phyloP scores from a whole-genome alignment of 2,888 invertebrate species.

The Himalopsyche anomala region DNA sequence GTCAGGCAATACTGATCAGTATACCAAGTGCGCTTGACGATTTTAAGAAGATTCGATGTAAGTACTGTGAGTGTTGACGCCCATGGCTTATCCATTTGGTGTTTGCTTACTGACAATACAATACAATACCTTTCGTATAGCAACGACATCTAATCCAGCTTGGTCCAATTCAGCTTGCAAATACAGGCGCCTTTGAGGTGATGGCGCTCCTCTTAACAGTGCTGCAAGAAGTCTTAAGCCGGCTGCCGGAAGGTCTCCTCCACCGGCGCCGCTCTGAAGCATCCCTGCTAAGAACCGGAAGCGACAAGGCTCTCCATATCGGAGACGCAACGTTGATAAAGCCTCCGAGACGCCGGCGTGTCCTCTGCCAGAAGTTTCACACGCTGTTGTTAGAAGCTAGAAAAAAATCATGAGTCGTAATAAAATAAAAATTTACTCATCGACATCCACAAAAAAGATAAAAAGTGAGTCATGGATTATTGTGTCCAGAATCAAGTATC shows the following conservation, averaged over 20 bases:
- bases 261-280: slow-evolving; percentile 82
- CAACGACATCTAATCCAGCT: slow-evolving; percentile 84
- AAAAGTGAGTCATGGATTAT: too few relatives aligned
- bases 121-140: slow-evolving; percentile 75
- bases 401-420: slow-evolving; percentile 66
- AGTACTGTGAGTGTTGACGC: too few relatives aligned
- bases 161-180: slow-evolving; percentile 91
- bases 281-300: slow-evolving; percentile 94
- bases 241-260: slow-evolving; percentile 85
- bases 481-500: too few relatives aligned
- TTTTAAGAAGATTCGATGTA: too few relatives aligned
- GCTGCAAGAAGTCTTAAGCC: slow-evolving; percentile 91
- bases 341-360: slow-evolving; percentile 94
- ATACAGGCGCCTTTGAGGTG: slow-evolving; percentile 86
- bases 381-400: slow-evolving; percentile 89
- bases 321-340: slow-evolving; percentile 89
- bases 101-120: too few relatives aligned
- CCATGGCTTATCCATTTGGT: too few relatives aligned
- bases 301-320: slow-evolving; percentile 94
- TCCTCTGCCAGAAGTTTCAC: slow-evolving; percentile 84
- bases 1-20: too few relatives aligned
- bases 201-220: slow-evolving; percentile 85
- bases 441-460: too few relatives aligned
- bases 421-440: too few relatives aligned
- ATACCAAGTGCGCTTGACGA: too few relatives aligned